Evolutionary conservation across 2,888 invertebrate species (phyloP).

Genomic region (Phlogophora meticulosa): DNA sequence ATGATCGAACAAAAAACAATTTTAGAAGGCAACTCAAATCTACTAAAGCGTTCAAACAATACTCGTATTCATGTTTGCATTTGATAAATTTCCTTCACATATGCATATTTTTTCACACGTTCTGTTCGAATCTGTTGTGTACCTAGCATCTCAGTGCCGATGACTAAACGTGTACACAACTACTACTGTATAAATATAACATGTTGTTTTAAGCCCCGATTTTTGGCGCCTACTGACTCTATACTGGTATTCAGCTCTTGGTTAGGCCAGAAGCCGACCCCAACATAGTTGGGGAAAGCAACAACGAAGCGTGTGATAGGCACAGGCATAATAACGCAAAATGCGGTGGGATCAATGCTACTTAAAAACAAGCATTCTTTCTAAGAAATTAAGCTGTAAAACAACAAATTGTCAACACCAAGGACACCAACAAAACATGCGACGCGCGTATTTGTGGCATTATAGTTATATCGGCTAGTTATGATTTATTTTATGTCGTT

Average conservation of each 20-base stretch:
- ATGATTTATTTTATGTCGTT: no score
- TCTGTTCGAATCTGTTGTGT: conserved; percentile 4
- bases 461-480: no score
- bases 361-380: background rate
- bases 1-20: background rate
- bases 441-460: no score
- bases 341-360: background rate
- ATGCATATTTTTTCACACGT: conserved; percentile 41
- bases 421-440: background rate
- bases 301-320: background rate
- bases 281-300: background rate
- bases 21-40: background rate
- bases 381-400: no score
- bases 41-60: background rate
- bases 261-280: no score
- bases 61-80: background rate
- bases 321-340: background rate
- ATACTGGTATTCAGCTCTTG: no score
- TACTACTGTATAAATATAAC: background rate
- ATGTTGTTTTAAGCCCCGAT: background rate
- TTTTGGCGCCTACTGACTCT: background rate
- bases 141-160: conserved; percentile 24
- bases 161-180: conserved; percentile 27
- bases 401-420: background rate
- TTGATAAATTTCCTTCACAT: conserved; percentile 21